Evolutionary conservation across 1,140 invertebrate species (phyloP), one percentile per base, ranked within the genome.

Genomic region (Augochlora pura): DNA sequence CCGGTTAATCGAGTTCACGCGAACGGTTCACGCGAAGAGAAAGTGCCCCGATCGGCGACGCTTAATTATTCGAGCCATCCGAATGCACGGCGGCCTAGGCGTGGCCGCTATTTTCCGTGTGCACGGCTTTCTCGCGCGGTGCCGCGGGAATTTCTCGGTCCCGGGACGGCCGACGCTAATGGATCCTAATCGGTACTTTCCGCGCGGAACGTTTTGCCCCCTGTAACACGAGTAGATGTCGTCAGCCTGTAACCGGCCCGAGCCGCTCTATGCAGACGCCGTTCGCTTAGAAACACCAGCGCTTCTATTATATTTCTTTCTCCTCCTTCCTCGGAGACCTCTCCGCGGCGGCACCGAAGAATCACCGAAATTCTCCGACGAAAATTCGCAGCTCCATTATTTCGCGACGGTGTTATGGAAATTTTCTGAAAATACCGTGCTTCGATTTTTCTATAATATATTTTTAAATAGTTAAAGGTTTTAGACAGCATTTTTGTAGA

Each of bases 131-230:
- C 54, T 57, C 54, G 54, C n/a, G n/a, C 1, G n/a, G 54, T n/a
- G 54, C 54, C 54, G 21, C 54, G 54, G 54, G 54, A 57, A 57
- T 57, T 57, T 57, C 54, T 57, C 54, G 54, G 54, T n/a, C n/a
- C 54, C 54, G 54, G 54, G 18, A 57, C 54, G 54, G 54, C 14
- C 54, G 54, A 57, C n/a, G 54, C 54, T 57, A 57, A 57, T 57
- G 54, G 54, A 57, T 57, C 54, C 54, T 57, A 57, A 57, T 57
- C 54, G 54, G 54, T 57, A 57, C 54, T 57, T 57, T 57, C 54
- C 54, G 54, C 54, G 54, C 54, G 54, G 54, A 57, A 57, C 54
- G 54, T n/a, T 57, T 57, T 57, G 54, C 54, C 54, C 54, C 21
- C 21, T 57, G 54, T 57, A 57, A 57, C 54, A 21, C n/a, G 54